Evolutionary conservation across 2,888 invertebrate genomes (phyloP).

Genomic region (Gymnocheta viridis): DNA sequence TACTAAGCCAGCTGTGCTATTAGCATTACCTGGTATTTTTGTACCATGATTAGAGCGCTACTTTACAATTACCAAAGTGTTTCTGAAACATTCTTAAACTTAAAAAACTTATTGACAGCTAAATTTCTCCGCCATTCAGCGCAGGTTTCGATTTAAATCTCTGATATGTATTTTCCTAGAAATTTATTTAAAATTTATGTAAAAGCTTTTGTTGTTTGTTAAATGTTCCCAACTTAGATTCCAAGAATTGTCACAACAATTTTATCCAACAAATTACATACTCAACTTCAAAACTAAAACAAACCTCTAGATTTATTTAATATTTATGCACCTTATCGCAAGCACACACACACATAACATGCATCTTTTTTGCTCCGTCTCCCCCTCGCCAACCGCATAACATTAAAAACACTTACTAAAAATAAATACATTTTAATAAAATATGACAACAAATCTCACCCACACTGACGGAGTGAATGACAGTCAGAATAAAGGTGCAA

Average conservation of each 20-base stretch:
- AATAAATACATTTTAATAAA: conserved; percentile 53
- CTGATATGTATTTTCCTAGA: not conserved
- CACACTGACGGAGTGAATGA: conserved; percentile 47
- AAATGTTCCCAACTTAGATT: not conserved
- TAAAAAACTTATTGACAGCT: not conserved
- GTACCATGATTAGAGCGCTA: too few relatives aligned
- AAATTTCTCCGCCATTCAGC: not conserved
- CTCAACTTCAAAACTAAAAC: conserved; percentile 36
- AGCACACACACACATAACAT: conserved; percentile 2
- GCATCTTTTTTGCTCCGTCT: not conserved
- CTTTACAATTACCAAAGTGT: too few relatives aligned
- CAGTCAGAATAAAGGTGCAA: conserved; percentile 17
- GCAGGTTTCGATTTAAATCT: not conserved
- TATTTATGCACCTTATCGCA: conserved; percentile 34
- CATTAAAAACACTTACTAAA: conserved; percentile 12
- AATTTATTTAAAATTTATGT: not conserved
- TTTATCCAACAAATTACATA: conserved; percentile 23
- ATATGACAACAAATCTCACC: conserved; percentile 63
- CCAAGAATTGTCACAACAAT: not conserved
- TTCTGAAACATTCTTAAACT: not conserved
- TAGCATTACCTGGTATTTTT: too few relatives aligned
- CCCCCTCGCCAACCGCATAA: too few relatives aligned
- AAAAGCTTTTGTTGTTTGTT: not conserved
- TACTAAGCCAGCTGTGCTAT: too few relatives aligned
- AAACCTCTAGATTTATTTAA: conserved; percentile 30